Conservation (phyloP, 37 sponge, comb jelly and placozoan species). For the Crambe crambe region DNA sequence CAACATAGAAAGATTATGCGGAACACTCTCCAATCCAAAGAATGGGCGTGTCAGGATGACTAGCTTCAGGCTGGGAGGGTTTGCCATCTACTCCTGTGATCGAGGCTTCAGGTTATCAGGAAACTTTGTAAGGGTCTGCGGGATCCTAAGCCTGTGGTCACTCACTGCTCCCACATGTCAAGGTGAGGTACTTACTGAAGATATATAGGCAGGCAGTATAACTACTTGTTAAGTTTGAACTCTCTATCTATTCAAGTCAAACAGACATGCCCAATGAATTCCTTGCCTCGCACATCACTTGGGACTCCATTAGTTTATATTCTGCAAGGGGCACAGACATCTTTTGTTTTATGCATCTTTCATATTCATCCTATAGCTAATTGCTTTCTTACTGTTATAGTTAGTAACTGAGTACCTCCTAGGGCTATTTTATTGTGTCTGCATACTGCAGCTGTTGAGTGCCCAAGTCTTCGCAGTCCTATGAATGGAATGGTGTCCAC, state of each 20-base stretch:
- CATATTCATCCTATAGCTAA: too few relatives aligned
- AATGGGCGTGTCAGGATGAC: slow-evolving; percentile 21
- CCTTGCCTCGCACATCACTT: neutral
- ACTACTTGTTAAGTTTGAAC: neutral
- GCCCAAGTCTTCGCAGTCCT: slow-evolving; percentile 9
- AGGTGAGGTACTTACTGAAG: slow-evolving; percentile 21
- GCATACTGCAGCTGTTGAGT: slow-evolving; percentile 19
- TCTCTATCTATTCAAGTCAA: neutral
- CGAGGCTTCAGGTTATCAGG: slow-evolving; percentile 47
- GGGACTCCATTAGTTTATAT: neutral
- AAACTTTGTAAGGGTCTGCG: neutral
- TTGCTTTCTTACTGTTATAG: too few relatives aligned
- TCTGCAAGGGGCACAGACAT: too few relatives aligned
- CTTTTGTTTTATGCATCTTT: too few relatives aligned
- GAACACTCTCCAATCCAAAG: neutral
- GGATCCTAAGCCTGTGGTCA: slow-evolving; percentile 10
- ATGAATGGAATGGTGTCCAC: neutral
- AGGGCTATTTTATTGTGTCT: too few relatives aligned
- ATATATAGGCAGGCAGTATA: neutral
- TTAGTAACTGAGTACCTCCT: too few relatives aligned
- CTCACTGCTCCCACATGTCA: slow-evolving; percentile 28
- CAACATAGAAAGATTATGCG: slow-evolving; percentile 4
- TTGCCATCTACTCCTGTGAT: slow-evolving; percentile 39
- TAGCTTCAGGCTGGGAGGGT: slow-evolving; percentile 2
- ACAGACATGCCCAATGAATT: neutral